Base-by-base conservation (phyloP, 2,888 invertebrate genomes). In the Scaeva pyrastri region DNA sequence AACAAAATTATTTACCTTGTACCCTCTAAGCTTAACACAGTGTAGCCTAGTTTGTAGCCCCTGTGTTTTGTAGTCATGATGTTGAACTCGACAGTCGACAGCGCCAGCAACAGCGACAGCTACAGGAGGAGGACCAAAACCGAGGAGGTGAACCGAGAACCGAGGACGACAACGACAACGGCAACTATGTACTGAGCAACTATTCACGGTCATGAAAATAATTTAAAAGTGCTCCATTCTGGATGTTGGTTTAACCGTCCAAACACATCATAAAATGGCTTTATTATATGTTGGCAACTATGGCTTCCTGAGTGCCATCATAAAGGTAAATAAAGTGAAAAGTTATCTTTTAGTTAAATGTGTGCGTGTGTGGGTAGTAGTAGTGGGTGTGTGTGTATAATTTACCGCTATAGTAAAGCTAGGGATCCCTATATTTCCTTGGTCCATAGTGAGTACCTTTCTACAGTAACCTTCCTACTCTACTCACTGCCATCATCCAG, bases 301-400 rank as follows among this genome's bases (percentile, higher is more conserved):
- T 66, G 68, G 56, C 76, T 81, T 85, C 76, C 76, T 76, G 81
- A 85, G 85, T 77, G 73, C 85, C 81, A 80, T 85, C 81, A 81
- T 81, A 73, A 85, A 81, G 85, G 85, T 85, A 85, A 85, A 85
- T 85, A 85, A 76, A 73, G 62, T 77, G 62, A 76, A 76, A 80
- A 76, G 75, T 81, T 80, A 76, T 72, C 80, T 76, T 68, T 52
- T 81, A 60, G 80, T 68, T 26, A 41, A 85, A 80, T 64, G 43
- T 41, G 52, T 45, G 70, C 50, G 71, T 19, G 19, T 58, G 50
- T 31, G 31, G 6, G 31, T 31, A 31, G 31, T 7, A 8, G 31
- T 31, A 31, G n/a, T n/a, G 8, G 31, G 52, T 48, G 64, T 36
- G 64, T 23, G n/a, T 58, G 41, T 79, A 41, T 71, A 21, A 41